Base-by-base conservation (phyloP, 2,888 invertebrate species). In the Himalopsyche japonica region DNA sequence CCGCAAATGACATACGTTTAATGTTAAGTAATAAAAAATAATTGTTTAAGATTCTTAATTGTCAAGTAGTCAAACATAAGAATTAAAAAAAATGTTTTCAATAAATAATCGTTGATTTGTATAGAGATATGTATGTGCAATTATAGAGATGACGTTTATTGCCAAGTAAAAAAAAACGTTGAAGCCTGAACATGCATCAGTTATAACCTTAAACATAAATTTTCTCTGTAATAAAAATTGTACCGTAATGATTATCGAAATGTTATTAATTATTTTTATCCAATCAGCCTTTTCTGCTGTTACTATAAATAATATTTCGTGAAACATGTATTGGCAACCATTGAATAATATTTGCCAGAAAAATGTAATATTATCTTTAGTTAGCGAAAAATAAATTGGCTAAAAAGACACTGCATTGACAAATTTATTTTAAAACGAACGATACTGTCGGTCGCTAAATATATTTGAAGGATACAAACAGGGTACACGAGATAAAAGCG, bases 261-360 rank as follows among this genome's bases (percentile, higher is more conserved):
- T 84, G 82, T 85, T 85, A 85, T 85, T 85, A 85, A 85, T 85
- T 85, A 85, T 85, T 85, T 85, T 85, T 85, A 85, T 85, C 85
- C 85, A 85, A 85, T 85, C 85, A 85, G 83, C 77, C 85, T 81
- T 81, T 85, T 64, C 82, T 81, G 83, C 83, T 57, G 78, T 81
- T 82, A 84, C 83, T 82, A 84, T 85, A 85, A 85, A 85, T 85
- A 85, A 85, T 76, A 81, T 79, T 79, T 81, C 79, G 85, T 47
- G 37, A 47, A 18, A 4, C 83, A 82, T 83, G 20, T 6, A 32
- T 57, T 3, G 27, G 24, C 20, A 85, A 85, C 83, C 83, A 32
- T 32, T 4, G 3, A 32, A 32, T 32, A 32, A 32, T n/a, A n/a
- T n/a, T n/a, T n/a, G n/a, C n/a, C n/a, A n/a, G n/a, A n/a, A n/a